phyloP scores from a whole-genome alignment of 1,140 invertebrate genomes.

The Cyphomyrmex costatus region DNA sequence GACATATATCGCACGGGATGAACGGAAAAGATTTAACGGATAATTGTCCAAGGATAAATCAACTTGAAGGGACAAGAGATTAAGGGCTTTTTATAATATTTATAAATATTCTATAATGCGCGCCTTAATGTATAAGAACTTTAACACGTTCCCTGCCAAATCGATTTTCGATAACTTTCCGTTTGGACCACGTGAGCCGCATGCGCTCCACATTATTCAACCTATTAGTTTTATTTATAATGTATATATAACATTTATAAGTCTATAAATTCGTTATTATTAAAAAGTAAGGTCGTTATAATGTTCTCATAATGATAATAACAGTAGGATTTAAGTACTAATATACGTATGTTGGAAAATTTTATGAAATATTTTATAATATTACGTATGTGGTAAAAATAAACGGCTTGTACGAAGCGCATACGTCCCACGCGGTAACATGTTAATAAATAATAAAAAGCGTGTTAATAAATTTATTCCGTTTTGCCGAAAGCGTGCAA shows the following conservation, averaged over 20 bases:
- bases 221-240: neutral
- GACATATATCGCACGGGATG: neutral
- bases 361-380: slow-evolving; percentile 5
- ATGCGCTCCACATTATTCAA: neutral
- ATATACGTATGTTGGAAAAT: neutral
- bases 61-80: neutral
- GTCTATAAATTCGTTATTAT: neutral
- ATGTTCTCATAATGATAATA: neutral
- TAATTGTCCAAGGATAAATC: neutral
- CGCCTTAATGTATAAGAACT: neutral
- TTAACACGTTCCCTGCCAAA: neutral
- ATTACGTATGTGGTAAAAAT: neutral
- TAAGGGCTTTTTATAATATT: neutral
- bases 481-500: neutral
- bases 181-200: neutral
- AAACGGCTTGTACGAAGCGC: neutral
- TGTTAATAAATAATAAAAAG: neutral
- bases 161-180: slow-evolving; percentile 10
- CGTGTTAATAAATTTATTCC: neutral
- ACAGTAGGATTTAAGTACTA: neutral
- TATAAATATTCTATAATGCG: neutral
- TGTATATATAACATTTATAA: neutral
- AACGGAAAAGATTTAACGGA: slow-evolving; percentile 7
- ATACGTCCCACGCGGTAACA: neutral
- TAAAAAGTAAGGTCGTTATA: neutral